Evolutionary conservation across 2,113 vertebrate genomes (phyloP), one percentile per base, ranked within the genome.

Genomic region (Pithys albifrons): DNA sequence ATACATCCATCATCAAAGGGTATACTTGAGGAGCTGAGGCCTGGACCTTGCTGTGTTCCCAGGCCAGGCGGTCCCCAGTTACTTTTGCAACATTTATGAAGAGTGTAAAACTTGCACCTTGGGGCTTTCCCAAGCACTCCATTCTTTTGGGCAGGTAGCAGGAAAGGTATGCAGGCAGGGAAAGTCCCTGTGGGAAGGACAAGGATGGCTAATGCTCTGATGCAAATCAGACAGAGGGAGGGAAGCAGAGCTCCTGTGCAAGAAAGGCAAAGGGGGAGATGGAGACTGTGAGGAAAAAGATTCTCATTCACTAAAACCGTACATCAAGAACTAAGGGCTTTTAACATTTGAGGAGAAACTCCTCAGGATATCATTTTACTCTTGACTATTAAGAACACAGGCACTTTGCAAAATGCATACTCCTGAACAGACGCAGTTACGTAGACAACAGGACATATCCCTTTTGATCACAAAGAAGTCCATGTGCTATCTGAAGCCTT

Each of bases 21-120:
- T 14, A 9, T 14, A 9, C 14, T 14, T 35, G 46, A 59, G 51
- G 8, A 17, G 37, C 37, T 43, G 33, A 54, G 80, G 49, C n/a
- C 62, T 49, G 51, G 31, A 73, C 19, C n/a, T 57, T 66, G 27
- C 55, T 46, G 23, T 3, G 1, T 29, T 69, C n/a, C 39, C 35
- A 52, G 11, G 4, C 28, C 43, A 76, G 33, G 27, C 19, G 15
- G 37, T 49, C 72, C 12, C 23, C 28, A 45, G 46, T 3, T 45
- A 20, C 7, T 66, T 52, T 37, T 27, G 33, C 4, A 74, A n/a
- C 3, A 22, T 52, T 64, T 48, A 48, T 7, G 15, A 80, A 61
- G 25, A 65, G 72, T 1, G 1, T 8, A n/a, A 35, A 65, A 62
- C 1, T 8, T 29, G 27, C 33, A 9, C 6, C 3, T 19, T 12